Evolutionary conservation across 2,113 vertebrate genomes (phyloP).

Genomic region (Manacus vitellinus): DNA sequence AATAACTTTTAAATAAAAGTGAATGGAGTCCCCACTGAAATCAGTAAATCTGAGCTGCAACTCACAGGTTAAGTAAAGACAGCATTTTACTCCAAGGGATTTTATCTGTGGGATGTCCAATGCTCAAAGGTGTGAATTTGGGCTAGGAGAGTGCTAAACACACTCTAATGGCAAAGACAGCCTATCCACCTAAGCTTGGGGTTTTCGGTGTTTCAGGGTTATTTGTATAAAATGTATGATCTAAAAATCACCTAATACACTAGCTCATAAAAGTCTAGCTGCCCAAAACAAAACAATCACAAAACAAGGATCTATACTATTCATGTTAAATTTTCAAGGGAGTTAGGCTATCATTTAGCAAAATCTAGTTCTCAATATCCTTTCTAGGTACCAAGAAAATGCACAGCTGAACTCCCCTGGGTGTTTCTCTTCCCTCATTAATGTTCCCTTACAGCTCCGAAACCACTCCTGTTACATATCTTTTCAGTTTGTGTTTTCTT

Average conservation of each 20-base stretch:
- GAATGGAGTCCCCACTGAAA: neutral
- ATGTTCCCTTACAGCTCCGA: neutral
- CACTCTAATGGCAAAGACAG: neutral
- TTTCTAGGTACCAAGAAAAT: neutral
- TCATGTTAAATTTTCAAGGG: neutral
- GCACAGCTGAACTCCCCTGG: neutral
- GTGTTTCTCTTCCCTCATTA: neutral
- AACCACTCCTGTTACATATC: neutral
- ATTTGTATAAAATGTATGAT: neutral
- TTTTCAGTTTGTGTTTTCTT: neutral
- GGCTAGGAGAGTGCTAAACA: fast-evolving
- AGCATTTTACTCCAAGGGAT: neutral
- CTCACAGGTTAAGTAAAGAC: neutral
- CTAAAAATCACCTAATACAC: neutral
- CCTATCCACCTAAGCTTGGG: neutral
- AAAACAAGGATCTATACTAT: neutral
- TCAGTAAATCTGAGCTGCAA: neutral
- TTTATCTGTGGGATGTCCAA: neutral
- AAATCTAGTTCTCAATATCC: neutral
- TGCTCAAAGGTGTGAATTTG: neutral
- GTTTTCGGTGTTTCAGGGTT: neutral
- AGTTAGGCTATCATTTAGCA: neutral
- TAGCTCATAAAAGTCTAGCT: neutral
- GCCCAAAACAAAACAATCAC: neutral
- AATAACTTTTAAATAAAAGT: neutral